A percentile compares a stretch with the other conserved stretches of the same genome.
phyloP scores from a whole-genome alignment of 2,888 invertebrate species.

The Heliconius charithonia region DNA sequence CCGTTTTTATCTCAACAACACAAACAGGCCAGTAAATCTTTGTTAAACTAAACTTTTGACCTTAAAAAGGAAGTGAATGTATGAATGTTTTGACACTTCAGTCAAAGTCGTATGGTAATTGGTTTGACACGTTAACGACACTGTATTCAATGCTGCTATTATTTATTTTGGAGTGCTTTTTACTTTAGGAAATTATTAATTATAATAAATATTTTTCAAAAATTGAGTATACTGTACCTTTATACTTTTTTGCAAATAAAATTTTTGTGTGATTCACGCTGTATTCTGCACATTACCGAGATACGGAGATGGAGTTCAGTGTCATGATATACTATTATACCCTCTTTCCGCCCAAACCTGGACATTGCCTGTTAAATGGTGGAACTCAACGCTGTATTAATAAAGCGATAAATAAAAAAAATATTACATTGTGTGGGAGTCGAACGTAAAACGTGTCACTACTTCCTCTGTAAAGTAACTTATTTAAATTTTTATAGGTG shows the following conservation, averaged over 20 bases:
- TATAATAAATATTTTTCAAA: background rate
- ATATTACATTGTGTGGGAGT: background rate
- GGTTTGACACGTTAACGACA: slow-evolving; percentile 18
- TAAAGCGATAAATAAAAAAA: background rate
- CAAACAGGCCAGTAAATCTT: too few species aligned
- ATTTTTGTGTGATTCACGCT: background rate
- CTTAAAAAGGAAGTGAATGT: slow-evolving; percentile 28
- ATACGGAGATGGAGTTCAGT: background rate
- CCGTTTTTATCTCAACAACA: too few species aligned
- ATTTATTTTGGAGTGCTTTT: background rate
- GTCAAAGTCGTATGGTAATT: slow-evolving; percentile 29
- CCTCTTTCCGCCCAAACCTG: background rate
- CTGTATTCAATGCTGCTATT: background rate
- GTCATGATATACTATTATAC: background rate
- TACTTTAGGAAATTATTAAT: background rate
- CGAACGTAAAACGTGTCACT: background rate
- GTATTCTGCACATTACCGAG: background rate
- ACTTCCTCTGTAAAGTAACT: background rate
- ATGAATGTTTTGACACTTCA: slow-evolving; percentile 37
- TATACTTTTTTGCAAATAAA: too few species aligned
- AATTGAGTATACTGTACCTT: too few species aligned
- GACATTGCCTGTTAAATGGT: background rate
- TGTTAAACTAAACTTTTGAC: slow-evolving; percentile 22
- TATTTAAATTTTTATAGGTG: too few species aligned
- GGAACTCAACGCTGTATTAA: background rate